Conservation (phyloP, 2,888 invertebrate species). For the Lymantria monacha region DNA sequence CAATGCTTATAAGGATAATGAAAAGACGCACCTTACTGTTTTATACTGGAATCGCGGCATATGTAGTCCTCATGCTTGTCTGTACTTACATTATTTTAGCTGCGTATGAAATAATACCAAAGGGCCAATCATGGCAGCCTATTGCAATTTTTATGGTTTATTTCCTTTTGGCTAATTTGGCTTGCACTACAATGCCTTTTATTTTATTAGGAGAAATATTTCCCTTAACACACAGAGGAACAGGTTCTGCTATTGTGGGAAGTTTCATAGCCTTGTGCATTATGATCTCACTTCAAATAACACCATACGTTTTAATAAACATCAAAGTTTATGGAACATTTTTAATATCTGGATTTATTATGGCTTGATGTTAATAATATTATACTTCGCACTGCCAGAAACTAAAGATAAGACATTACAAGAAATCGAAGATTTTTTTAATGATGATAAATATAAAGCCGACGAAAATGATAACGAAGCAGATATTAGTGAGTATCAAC, state of each 20-base stretch:
- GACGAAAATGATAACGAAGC: too few relatives aligned
- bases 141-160: conserved; percentile 45
- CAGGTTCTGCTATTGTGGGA: conserved; percentile 45
- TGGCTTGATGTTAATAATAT: conserved; percentile 27
- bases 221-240: conserved; percentile 54
- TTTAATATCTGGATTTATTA: conserved; percentile 27
- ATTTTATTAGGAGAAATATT: conserved; percentile 59
- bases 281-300: conserved; percentile 45
- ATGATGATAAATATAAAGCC: conserved; percentile 17
- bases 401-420: conserved; percentile 52
- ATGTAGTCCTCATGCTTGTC: conserved; percentile 35
- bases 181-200: conserved; percentile 57
- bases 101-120: conserved; percentile 33
- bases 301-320: conserved; percentile 48
- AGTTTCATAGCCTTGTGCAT: conserved; percentile 39
- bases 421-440: conserved; percentile 46
- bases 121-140: conserved; percentile 42
- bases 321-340: conserved; percentile 46
- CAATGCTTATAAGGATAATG: conserved; percentile 48
- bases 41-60: conserved; percentile 46
- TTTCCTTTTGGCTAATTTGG: conserved; percentile 56
- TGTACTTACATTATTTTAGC: conserved; percentile 48
- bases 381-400: conserved; percentile 44
- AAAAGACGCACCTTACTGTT: conserved; percentile 54
- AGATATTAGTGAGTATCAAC: too few relatives aligned